Evolutionary conservation across 2,888 invertebrate species (phyloP), one percentile per base, ranked within the genome.

Genomic region (Phasia obesa): DNA sequence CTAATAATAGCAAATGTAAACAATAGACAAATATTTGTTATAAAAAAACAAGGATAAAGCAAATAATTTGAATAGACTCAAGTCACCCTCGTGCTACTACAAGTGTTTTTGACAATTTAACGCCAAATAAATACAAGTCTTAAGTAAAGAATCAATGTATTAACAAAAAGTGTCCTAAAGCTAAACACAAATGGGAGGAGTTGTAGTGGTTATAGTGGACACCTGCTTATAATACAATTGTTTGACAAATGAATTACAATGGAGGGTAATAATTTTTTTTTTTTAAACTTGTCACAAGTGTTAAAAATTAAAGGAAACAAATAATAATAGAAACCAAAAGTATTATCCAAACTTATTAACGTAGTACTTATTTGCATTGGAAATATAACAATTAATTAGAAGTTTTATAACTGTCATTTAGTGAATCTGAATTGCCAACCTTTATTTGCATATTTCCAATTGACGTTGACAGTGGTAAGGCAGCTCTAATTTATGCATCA

Each of bases 1-100:
- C 59, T 78, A 70, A 83, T 83, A 83, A 82, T 65, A 78, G 65
- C 74, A 57, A 71, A 79, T 57, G 74, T 71, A 83, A 83, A 83
- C 79, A 83, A 83, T 71, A 75, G 70, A 65, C 60, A 60, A 70
- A 75, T 65, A 83, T 78, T 82, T 74, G 69, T 74, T 69, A 77
- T 73, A 77, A 76, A 70, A 69, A n/a, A 53, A 19, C 65, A 35
- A 60, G 27, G 38, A 78, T 78, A 78, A 82, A 59, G 59, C 74
- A 78, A 65, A 78, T 78, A 65, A 75, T 78, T 78, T 75, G 64
- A 65, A 75, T 83, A 65, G 55, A 55, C 44, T 77, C 19, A 21
- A 67, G 47, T 25, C 67, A 77, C 73, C 82, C 74, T 70, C 49
- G 47, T 27, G 42, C 17, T 21, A 7, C 17, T 21, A 35, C 59